Conservation (phyloP, 1,140 invertebrate species). For the Arion vulgaris region DNA sequence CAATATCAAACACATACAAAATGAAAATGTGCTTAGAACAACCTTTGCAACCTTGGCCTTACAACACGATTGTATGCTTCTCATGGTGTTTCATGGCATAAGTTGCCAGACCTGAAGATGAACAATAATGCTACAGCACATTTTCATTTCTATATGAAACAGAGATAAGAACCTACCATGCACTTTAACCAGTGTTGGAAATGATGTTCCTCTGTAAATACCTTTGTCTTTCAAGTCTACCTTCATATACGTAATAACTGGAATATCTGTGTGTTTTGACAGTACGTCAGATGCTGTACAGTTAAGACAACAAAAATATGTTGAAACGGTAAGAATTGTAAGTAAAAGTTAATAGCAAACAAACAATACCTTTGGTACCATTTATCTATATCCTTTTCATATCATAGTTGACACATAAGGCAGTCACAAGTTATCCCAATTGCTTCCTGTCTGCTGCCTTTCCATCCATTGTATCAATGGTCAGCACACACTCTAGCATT, state of each 20-base stretch:
- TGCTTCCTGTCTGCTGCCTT: too few relatives aligned
- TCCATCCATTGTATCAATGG: too few relatives aligned
- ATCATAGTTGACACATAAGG: too few relatives aligned
- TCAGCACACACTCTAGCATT: too few relatives aligned
- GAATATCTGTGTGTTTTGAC: slow-evolving; percentile 5
- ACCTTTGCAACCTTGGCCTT: too few relatives aligned
- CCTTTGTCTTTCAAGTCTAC: background rate
- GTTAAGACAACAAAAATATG: background rate
- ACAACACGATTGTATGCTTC: too few relatives aligned
- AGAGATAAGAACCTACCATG: slow-evolving; percentile 37
- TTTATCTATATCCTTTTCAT: background rate
- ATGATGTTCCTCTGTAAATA: background rate
- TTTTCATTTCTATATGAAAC: too few relatives aligned
- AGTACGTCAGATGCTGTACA: slow-evolving; percentile 2
- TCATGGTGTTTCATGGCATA: too few relatives aligned
- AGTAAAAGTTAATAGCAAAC: background rate
- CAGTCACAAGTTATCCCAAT: background rate
- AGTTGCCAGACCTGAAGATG: too few relatives aligned
- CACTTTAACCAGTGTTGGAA: slow-evolving; percentile 31
- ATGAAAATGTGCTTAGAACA: too few relatives aligned
- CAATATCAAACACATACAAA: too few relatives aligned
- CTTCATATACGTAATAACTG: background rate
- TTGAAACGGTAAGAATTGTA: background rate
- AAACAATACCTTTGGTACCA: background rate
- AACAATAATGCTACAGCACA: too few relatives aligned